Conservation (phyloP, 2,797 vertebrate genomes). For the Alca torda region DNA sequence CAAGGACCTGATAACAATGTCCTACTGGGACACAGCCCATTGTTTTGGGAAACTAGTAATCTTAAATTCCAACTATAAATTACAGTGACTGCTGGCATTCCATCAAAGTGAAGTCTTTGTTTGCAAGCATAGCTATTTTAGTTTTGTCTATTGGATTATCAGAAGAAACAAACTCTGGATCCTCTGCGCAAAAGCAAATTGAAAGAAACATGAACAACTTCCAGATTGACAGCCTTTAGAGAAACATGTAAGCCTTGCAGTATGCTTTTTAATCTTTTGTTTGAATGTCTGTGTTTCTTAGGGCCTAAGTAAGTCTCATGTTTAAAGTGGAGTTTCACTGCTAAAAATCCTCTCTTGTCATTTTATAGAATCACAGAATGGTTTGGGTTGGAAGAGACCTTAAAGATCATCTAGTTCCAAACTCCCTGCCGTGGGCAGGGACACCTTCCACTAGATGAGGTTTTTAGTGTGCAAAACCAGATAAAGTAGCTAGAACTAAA, state of each 20-base stretch:
- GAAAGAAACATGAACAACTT: neutral
- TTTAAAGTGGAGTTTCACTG: neutral
- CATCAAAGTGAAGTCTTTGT: constrained; percentile 31
- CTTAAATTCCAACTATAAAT: constrained; percentile 42
- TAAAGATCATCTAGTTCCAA: neutral
- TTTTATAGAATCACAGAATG: neutral
- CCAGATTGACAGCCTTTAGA: neutral
- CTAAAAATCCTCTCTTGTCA: neutral
- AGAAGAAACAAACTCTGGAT: neutral
- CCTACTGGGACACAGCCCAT: neutral
- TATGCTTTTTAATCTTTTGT: neutral
- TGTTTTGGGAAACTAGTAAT: constrained; percentile 49
- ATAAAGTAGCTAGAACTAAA: neutral
- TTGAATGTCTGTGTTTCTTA: neutral
- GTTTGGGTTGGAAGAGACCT: neutral
- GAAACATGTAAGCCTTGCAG: neutral
- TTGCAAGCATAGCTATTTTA: constrained; percentile 9
- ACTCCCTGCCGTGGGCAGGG: accelerated
- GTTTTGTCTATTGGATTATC: constrained; percentile 8
- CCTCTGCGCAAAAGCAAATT: neutral
- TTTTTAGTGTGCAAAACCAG: neutral
- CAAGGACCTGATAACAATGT: neutral
- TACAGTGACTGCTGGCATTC: constrained; percentile 35
- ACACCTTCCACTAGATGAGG: neutral
- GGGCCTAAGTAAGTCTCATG: neutral